Conservation (phyloP, 2,888 invertebrate genomes). For the Caenorhabditis zanzibari region DNA sequence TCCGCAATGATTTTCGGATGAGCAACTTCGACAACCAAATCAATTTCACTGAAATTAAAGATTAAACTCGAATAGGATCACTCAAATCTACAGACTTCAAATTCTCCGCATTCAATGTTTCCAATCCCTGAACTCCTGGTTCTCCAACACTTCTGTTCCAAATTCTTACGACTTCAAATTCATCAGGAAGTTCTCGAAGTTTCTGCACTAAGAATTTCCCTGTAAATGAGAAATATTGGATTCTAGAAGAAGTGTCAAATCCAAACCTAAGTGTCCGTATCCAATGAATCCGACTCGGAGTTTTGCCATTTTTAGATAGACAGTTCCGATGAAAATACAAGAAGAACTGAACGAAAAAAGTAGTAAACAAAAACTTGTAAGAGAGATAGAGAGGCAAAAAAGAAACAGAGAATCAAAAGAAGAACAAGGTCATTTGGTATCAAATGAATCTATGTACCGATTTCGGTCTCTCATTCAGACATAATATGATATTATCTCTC, state of each 20-base stretch:
- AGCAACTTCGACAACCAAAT: constrained; percentile 85
- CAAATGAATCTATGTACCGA: neutral
- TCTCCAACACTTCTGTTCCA: constrained; percentile 79
- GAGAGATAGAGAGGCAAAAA: neutral
- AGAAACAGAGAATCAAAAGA: neutral
- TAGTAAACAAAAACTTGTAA: neutral
- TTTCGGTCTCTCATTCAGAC: neutral
- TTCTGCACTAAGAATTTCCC: constrained; percentile 81
- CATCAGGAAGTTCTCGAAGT: constrained; percentile 66
- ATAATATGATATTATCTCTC: too few species aligned
- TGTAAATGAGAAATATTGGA: constrained; percentile 45
- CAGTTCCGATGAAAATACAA: neutral
- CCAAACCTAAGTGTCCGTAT: constrained; percentile 80
- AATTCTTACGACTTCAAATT: constrained; percentile 75
- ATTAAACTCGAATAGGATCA: too few species aligned
- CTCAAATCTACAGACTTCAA: constrained; percentile 58
- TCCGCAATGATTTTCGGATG: constrained; percentile 85
- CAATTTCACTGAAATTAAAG: constrained; percentile 72
- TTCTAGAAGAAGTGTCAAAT: too few species aligned
- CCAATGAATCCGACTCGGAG: constrained; percentile 80
- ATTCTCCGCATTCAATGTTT: constrained; percentile 67
- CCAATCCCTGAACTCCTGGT: constrained; percentile 71
- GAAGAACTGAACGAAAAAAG: neutral
- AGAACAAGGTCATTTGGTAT: constrained; percentile 20
- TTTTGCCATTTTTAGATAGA: constrained; percentile 28